Conservation (phyloP, 2,797 vertebrate species). For the Rhinogobio ventralis region DNA sequence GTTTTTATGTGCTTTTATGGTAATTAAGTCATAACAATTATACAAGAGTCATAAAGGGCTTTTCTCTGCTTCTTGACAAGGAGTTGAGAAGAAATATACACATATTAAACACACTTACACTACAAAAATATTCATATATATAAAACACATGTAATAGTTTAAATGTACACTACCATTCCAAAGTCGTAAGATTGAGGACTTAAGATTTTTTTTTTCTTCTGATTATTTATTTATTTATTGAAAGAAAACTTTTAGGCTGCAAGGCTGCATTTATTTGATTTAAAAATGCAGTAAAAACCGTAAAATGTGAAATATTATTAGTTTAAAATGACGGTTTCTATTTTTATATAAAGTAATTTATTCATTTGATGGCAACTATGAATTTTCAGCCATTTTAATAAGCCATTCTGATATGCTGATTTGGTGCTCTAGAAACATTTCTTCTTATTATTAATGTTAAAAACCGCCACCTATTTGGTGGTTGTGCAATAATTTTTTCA, state of each 20-base stretch:
- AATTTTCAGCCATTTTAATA: neutral
- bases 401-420: neutral
- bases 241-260: neutral
- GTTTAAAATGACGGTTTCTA: neutral
- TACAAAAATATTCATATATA: neutral
- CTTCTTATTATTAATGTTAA: too few species aligned
- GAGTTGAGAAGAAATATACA: conserved; percentile 21
- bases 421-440: neutral
- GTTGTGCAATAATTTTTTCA: too few species aligned
- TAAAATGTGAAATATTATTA: neutral
- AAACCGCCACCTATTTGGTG: too few species aligned
- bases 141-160: neutral
- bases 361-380: neutral
- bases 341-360: neutral
- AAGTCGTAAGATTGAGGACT: neutral
- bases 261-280: neutral
- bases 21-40: conserved; percentile 65
- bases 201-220: neutral
- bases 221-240: neutral
- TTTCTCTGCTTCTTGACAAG: conserved; percentile 45
- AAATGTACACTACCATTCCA: neutral
- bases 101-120: neutral
- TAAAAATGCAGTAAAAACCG: neutral
- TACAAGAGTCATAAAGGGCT: conserved; percentile 61
- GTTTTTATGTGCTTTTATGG: conserved; percentile 64